phyloP scores from a whole-genome alignment of 1,140 invertebrate genomes.

The Drosophila orena region DNA sequence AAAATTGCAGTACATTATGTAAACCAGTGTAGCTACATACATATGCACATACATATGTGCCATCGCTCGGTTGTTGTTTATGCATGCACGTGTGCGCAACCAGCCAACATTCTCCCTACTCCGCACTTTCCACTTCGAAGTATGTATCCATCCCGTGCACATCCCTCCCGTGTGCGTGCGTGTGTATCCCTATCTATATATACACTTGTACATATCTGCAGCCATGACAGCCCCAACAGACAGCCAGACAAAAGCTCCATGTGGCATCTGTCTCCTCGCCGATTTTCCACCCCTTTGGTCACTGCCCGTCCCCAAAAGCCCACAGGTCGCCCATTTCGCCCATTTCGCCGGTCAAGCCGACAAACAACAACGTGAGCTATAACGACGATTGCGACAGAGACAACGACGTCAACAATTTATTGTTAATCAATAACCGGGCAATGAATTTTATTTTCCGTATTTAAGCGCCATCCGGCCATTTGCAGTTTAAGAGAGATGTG shows the following conservation, averaged over 20 bases:
- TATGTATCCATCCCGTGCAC: conserved; percentile 17
- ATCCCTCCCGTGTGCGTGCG: conserved; percentile 23
- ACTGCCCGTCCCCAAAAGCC: conserved; percentile 1
- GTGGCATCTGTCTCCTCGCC: conserved; percentile 19
- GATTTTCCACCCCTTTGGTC: conserved; percentile 5
- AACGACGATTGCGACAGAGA: conserved; percentile 29
- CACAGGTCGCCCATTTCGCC: conserved; percentile 40
- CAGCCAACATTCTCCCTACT: conserved; percentile 6
- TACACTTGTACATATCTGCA: conserved; percentile 19
- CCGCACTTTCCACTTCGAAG: conserved; percentile 5
- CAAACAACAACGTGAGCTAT: conserved; percentile 21
- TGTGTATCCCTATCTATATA: conserved; percentile 28
- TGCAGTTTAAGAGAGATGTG: conserved; percentile 32
- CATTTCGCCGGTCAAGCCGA: conserved; percentile 45
- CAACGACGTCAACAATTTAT: conserved; percentile 44
- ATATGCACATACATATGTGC: conserved; percentile 17
- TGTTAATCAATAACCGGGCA: conserved; percentile 48
- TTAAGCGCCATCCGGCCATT: conserved; percentile 32
- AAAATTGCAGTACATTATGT: conserved; percentile 49
- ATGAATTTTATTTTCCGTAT: conserved; percentile 49
- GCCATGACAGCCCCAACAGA: conserved; percentile 54
- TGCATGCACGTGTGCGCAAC: conserved; percentile 75
- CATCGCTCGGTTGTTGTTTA: conserved; percentile 52
- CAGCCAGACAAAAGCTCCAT: conserved; percentile 46
- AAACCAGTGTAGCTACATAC: conserved; percentile 31